These are phyloP conservation scores for Cladopsammia gracilis DNA, from an alignment of 64 coral and sea anemone genomes.

Conservation along the genomic window DNA sequence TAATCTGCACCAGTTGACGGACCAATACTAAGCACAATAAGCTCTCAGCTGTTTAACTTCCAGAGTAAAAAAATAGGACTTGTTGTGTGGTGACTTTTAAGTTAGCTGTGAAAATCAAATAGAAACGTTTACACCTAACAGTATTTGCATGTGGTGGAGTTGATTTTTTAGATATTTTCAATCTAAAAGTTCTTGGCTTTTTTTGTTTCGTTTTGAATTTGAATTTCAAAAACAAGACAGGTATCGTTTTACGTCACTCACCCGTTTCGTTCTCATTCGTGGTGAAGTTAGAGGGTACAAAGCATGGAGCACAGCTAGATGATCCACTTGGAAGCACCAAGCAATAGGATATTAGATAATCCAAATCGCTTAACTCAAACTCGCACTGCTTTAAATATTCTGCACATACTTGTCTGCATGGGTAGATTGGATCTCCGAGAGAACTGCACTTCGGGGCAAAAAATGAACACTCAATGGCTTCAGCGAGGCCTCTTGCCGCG, in stretches of 20 bases:
- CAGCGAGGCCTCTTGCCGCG: background rate
- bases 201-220: too few species aligned
- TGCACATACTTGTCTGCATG: constrained; percentile 11
- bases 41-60: too few species aligned
- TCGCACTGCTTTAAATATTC: constrained; percentile 18
- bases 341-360: constrained; percentile 15
- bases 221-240: background rate
- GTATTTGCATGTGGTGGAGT: too few species aligned
- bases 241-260: background rate
- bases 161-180: too few species aligned
- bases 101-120: too few species aligned
- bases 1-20: too few species aligned
- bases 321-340: background rate
- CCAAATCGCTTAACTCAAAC: background rate
- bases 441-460: constrained; percentile 11
- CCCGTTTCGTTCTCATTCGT: background rate
- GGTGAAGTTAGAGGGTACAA: background rate
- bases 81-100: too few species aligned
- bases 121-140: too few species aligned
- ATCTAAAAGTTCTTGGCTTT: too few species aligned
- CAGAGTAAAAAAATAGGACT: too few species aligned
- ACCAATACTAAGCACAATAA: too few species aligned
- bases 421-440: background rate
- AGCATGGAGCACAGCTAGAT: background rate
- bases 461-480: constrained; percentile 27